Evolutionary conservation across 1,140 invertebrate genomes (phyloP).

Genomic region (Magallana gigas): DNA sequence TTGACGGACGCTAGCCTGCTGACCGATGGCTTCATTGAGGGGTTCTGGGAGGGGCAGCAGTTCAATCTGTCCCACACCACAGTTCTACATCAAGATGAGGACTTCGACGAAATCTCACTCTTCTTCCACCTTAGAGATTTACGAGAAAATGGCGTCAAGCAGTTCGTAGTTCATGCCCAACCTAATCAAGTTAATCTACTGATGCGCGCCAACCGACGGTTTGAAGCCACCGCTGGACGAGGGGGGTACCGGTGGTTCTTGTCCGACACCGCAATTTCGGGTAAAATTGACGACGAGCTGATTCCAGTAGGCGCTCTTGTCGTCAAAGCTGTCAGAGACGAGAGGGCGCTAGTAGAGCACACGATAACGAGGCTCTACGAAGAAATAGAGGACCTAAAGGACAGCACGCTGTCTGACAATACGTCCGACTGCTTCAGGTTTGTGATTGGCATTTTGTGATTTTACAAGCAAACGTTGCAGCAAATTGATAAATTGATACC

Average conservation of each 20-base stretch:
- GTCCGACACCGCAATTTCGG: slow-evolving; percentile 56
- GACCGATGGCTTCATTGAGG: slow-evolving; percentile 54
- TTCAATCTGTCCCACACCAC: slow-evolving; percentile 17
- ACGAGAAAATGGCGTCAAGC: slow-evolving; percentile 20
- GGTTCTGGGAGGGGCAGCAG: slow-evolving; percentile 12
- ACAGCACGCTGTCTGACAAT: neutral
- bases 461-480: no score
- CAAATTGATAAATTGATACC: no score
- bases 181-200: neutral
- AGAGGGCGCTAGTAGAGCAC: neutral
- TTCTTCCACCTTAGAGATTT: slow-evolving; percentile 40
- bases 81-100: slow-evolving; percentile 4
- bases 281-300: slow-evolving; percentile 15
- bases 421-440: neutral
- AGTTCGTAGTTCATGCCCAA: neutral
- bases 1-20: slow-evolving; percentile 35
- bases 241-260: slow-evolving; percentile 70
- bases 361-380: neutral
- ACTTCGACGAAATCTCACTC: slow-evolving; percentile 35
- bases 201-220: slow-evolving; percentile 3
- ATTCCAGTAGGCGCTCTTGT: slow-evolving; percentile 60
- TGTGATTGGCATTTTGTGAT: no score
- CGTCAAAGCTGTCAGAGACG: neutral
- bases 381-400: neutral
- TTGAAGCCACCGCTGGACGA: slow-evolving; percentile 58